Conservation (phyloP, 1,140 invertebrate genomes). For the Plutomurus gul region DNA sequence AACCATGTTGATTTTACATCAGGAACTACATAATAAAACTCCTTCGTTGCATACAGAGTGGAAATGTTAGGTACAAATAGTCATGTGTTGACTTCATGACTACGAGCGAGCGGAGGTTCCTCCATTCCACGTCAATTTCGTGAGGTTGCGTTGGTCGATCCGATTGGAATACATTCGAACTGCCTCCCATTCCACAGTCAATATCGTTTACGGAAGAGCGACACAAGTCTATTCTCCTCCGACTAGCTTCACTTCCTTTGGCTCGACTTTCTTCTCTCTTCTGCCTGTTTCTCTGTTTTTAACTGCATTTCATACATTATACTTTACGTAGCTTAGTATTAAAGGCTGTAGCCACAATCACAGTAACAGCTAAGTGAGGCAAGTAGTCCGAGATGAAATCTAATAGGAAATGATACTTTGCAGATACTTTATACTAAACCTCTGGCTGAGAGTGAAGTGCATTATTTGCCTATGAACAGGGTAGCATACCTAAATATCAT, state of each 20-base stretch:
- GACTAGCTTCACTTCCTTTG: neutral
- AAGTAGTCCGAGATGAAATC: neutral
- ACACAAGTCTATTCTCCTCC: neutral
- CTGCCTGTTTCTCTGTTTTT: neutral
- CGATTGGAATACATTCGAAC: conserved; percentile 11
- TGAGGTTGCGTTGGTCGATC: neutral
- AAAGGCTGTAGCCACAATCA: too few relatives aligned
- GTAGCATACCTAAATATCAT: neutral
- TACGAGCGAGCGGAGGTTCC: neutral
- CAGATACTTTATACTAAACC: conserved; percentile 1
- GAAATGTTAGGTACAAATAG: neutral
- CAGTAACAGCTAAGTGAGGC: too few relatives aligned
- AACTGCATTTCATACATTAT: too few relatives aligned
- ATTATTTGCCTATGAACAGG: neutral
- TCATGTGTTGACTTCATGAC: neutral
- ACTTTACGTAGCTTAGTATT: too few relatives aligned
- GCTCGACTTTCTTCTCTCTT: neutral
- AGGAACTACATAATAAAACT: conserved; percentile 5
- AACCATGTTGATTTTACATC: conserved; percentile 10
- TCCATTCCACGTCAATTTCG: neutral
- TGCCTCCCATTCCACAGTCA: neutral
- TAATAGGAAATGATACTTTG: conserved; percentile 5
- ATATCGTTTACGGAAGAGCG: conserved; percentile 5
- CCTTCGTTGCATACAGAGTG: conserved; percentile 7
- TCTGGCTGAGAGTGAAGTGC: neutral